These are phyloP conservation scores for Felis chaus DNA, from an alignment of 2,113 vertebrate genomes.

Conservation along the genomic window DNA sequence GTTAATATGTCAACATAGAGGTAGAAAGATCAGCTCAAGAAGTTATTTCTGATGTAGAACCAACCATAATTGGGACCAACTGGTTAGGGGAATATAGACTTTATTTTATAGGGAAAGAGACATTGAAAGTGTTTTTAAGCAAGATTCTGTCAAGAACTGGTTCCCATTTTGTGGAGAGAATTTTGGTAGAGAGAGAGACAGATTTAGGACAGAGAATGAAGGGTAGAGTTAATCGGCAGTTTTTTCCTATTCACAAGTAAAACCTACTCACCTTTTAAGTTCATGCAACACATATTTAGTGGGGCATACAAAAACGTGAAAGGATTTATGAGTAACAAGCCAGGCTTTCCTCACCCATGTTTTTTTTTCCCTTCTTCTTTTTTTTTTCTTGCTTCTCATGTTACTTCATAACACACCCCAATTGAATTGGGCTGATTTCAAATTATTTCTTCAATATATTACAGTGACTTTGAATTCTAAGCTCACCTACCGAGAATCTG, in stretches of 20 bases:
- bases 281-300: background rate
- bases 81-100: background rate
- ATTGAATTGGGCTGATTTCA: background rate
- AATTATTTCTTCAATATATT: background rate
- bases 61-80: background rate
- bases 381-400: background rate
- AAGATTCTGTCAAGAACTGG: background rate
- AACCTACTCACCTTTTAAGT: background rate
- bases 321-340: conserved; percentile 32
- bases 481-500: background rate
- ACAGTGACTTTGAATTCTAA: conserved; percentile 21
- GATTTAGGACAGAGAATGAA: background rate
- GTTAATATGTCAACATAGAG: background rate
- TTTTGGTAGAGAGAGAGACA: background rate
- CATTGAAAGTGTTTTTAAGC: background rate
- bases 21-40: background rate
- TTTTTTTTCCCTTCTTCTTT: background rate
- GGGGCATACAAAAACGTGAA: conserved; percentile 24
- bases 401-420: background rate
- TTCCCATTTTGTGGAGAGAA: background rate
- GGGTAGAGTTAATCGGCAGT: background rate
- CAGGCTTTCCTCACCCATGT: background rate
- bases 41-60: conserved; percentile 2
- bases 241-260: conserved; percentile 32
- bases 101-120: background rate